Evolutionary conservation across 1,140 invertebrate species (phyloP).

Genomic region (Drosophila azteca): DNA sequence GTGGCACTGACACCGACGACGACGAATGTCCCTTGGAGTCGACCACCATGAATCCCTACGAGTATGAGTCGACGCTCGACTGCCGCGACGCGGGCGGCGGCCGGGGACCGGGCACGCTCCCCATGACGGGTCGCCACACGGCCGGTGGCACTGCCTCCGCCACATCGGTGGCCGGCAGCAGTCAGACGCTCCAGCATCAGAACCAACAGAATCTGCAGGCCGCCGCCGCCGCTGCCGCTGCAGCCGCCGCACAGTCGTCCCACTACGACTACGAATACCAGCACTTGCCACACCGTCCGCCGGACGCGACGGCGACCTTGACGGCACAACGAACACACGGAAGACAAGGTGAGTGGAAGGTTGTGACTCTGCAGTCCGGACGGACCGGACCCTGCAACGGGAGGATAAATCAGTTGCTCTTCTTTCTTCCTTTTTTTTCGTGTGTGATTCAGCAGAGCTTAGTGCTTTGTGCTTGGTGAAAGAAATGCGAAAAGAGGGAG

Average conservation of each 20-base stretch:
- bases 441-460: background rate
- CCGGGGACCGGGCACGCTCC: constrained; percentile 57
- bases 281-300: constrained; percentile 77
- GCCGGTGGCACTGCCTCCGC: constrained; percentile 23
- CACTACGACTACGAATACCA: constrained; percentile 80
- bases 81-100: constrained; percentile 77
- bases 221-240: constrained; percentile 62
- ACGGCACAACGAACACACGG: constrained; percentile 79
- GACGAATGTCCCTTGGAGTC: constrained; percentile 83
- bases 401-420: background rate
- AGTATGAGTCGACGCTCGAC: constrained; percentile 82
- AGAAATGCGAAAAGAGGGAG: background rate
- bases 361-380: background rate
- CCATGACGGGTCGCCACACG: constrained; percentile 61
- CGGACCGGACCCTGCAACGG: background rate
- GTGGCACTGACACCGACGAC: constrained; percentile 83
- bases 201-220: constrained; percentile 80
- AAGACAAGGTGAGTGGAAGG: constrained; percentile 77
- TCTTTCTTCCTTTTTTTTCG: too few relatives aligned
- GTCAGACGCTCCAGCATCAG: constrained; percentile 79
- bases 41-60: constrained; percentile 83
- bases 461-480: too few relatives aligned
- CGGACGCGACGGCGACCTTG: constrained; percentile 61
- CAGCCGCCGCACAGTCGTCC: constrained; percentile 57
- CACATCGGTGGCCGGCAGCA: constrained; percentile 51